A percentile compares a stretch with the other conserved stretches of the same genome.
Evolutionary conservation across 2,797 vertebrate species (phyloP).

Genomic region (Morelia viridis): DNA sequence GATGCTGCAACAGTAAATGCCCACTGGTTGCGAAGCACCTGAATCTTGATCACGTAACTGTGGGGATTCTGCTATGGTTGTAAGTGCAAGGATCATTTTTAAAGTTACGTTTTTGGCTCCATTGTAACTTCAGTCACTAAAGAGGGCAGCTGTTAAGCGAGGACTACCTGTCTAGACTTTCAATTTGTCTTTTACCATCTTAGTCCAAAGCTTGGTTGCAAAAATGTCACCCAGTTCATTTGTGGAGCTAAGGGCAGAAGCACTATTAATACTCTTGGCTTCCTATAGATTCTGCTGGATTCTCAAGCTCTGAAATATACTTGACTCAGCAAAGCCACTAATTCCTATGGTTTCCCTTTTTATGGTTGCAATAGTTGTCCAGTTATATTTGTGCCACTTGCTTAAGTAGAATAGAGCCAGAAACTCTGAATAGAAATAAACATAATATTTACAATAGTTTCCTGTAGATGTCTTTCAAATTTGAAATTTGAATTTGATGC

Average conservation of each 20-base stretch:
- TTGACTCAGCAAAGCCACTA: not conserved
- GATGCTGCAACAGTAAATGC: not conserved
- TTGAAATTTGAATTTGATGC: not conserved
- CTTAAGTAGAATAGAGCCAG: not conserved
- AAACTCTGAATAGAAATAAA: not conserved
- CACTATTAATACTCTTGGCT: not conserved
- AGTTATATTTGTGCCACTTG: not conserved
- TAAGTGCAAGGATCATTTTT: not conserved
- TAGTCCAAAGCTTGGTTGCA: not conserved
- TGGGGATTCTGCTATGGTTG: not conserved
- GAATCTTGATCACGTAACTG: not conserved
- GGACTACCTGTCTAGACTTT: not conserved
- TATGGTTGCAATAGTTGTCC: not conserved
- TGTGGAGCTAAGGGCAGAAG: not conserved
- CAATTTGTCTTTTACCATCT: not conserved
- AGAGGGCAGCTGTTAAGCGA: not conserved
- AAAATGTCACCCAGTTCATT: not conserved
- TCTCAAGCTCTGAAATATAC: not conserved
- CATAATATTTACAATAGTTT: not conserved
- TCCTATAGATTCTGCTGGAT: not conserved
- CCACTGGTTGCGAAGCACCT: not conserved
- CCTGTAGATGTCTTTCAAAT: not conserved
- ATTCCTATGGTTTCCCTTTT: not conserved
- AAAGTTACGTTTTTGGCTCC: not conserved
- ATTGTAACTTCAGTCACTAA: not conserved